Evolutionary conservation across 64 coral and sea anemone species (phyloP), one percentile per base, ranked within the genome.

Genomic region (Cladopsammia gracilis): DNA sequence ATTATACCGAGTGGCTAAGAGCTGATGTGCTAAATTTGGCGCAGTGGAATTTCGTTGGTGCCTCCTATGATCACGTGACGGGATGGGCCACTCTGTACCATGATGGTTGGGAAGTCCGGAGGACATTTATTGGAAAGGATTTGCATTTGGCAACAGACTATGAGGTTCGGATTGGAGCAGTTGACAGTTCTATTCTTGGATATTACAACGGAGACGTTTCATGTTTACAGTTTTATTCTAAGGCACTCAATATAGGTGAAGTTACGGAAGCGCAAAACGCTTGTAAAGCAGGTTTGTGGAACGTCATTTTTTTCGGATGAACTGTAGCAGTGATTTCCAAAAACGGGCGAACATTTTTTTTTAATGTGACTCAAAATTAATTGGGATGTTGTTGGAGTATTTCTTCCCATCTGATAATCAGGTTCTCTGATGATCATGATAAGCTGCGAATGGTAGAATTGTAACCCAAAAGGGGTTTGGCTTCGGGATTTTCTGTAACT

Each of bases 31-130:
- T 96, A 8, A 80, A 74, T 10, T 26, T 87, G 52, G 70, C 49
- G 15, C 62, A 61, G 6, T 95, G 94, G 94, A 95, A 95, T 76
- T 92, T 87, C 49, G 75, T 92, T 76, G 94, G 94, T 67, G 84
- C 86, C 6, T 86, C 82, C 4, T 96, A 96, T 42, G 76, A 92
- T 87, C 86, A 88, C 69, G 43, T 68, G 52, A 92, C 83, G 59
- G 94, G 89, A 9, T 59, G 42, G n/a, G 90, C 94, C 13, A 70
- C 25, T 59, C 69, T 96, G 58, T 96, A 86, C 77, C 85, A 96
- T 22, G 85, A 96, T 19, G 76, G 76, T n/a, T 45, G 67, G 4
- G 67, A 19, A 23, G 94, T 92, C 15, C 19, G 58, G 58, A 66
- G 68, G 11, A 71, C 14, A 6, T 69, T 73, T 9, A 66, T 96